Evolutionary conservation across 2,113 vertebrate genomes (phyloP), one percentile per base, ranked within the genome.

Genomic region (Hassar affinis): DNA sequence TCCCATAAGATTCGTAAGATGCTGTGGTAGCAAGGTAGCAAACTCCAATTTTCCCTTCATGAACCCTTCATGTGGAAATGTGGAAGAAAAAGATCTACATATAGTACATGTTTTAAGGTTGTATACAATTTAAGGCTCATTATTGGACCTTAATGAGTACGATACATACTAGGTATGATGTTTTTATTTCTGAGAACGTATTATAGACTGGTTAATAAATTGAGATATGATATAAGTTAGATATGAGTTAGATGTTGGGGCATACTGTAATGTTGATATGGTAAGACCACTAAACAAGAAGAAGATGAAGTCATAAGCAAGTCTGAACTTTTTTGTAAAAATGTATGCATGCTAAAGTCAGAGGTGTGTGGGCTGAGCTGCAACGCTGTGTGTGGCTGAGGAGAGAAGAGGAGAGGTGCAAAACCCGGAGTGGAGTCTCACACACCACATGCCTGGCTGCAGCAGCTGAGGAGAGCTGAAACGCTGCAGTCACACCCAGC

Each of bases 341-440:
- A 76, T 45, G 42, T 62, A 47, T 61, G 10, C 38, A 27, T 30
- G 45, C 9, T 62, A 27, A 45, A 51, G 30, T 20, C 45, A 51
- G 35, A 66, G 71, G 71, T 76, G 61, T 49, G 35, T 79, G 52
- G 22, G 59, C 57, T 66, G 38, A 62, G 54, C 80, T 17, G 72
- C 30, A 49, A 51, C 72, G 76, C 80, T 87, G 84, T 88, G 86
- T 89, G 88, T 88, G 88, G 86, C 81, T 78, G 83, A 82, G 66
- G 45, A 6, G 45, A 61, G 27, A 33, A 42, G 66, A 59, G 72
- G 88, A 47, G 52, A 45, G 78, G 62, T 83, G 52, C 71, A 88
- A 90, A 90, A 89, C 83, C 79, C 38, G 88, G 88, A 85, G 56
- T 81, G 88, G 89, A 90, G 30, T 86, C 6, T 3, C 0, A 57